phyloP scores from a whole-genome alignment of 2,797 vertebrate genomes.

The Lacerta agilis region DNA sequence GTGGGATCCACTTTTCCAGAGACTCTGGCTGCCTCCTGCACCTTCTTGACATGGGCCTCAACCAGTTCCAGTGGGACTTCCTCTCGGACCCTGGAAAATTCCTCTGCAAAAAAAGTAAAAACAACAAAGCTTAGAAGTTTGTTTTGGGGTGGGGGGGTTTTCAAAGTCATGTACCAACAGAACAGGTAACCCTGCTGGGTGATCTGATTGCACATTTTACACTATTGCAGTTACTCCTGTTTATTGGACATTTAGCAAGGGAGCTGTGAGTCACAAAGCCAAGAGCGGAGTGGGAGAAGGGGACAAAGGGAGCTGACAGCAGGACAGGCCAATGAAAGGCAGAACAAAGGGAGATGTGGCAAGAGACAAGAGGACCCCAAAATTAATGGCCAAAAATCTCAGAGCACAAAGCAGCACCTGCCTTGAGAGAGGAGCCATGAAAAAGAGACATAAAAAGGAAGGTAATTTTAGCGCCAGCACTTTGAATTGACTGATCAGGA shows the following conservation, averaged over 20 bases:
- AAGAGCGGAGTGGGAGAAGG: background rate
- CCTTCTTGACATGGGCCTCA: conserved; percentile 97
- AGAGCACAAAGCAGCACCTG: background rate
- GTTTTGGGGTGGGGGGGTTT: background rate
- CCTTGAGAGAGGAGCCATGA: background rate
- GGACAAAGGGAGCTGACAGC: background rate
- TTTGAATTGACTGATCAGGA: background rate
- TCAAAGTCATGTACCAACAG: background rate
- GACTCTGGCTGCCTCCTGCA: conserved; percentile 91
- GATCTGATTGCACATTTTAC: background rate
- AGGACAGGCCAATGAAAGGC: background rate
- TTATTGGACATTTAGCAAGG: background rate
- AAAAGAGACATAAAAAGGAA: background rate
- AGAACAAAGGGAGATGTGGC: background rate
- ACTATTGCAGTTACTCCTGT: background rate
- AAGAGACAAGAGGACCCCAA: background rate
- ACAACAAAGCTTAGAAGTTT: background rate
- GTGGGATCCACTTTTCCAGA: conserved; percentile 94
- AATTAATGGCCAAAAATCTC: background rate
- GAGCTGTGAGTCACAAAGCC: background rate
- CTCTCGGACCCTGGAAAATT: conserved; percentile 96
- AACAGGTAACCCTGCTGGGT: background rate
- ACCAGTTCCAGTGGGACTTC: conserved; percentile 95
- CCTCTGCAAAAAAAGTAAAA: conserved; percentile 82
- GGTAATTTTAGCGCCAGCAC: background rate